Conservation (phyloP, 1,140 invertebrate genomes). For the Leucophenga varia region DNA sequence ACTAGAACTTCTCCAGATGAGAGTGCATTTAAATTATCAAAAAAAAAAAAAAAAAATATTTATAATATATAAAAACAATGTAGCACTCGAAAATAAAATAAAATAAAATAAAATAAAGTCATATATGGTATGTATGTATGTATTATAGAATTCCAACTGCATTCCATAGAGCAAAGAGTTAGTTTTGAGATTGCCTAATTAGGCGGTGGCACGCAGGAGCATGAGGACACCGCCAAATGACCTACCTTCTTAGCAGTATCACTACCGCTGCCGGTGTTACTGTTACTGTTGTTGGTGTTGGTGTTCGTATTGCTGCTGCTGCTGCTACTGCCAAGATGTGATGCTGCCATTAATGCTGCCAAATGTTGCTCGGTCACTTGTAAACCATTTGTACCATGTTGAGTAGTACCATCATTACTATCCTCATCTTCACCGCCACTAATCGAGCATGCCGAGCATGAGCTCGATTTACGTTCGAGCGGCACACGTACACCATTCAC, state of each 20-base stretch:
- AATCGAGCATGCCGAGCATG: slow-evolving; percentile 65
- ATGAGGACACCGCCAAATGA: slow-evolving; percentile 32
- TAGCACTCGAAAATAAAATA: too few relatives aligned
- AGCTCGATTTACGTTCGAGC: slow-evolving; percentile 63
- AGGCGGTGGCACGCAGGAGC: slow-evolving; percentile 12
- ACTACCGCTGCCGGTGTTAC: too few relatives aligned
- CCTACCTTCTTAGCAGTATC: slow-evolving; percentile 11
- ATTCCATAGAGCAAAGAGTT: too few relatives aligned
- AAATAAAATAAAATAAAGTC: too few relatives aligned
- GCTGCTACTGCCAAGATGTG: too few relatives aligned
- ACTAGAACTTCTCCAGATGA: slow-evolving; percentile 20
- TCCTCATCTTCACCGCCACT: slow-evolving; percentile 64
- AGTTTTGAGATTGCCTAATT: too few relatives aligned
- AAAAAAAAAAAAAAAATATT: slow-evolving; percentile 18
- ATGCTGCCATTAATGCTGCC: too few relatives aligned
- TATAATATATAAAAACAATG: too few relatives aligned
- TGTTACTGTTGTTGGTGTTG: slow-evolving; percentile 5
- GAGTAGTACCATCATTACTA: neutral
- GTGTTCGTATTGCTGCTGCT: neutral
- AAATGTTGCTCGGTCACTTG: too few relatives aligned
- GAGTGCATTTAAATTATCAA: slow-evolving; percentile 5
- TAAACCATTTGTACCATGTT: too few relatives aligned
- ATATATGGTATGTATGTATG: too few relatives aligned
- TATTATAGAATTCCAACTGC: too few relatives aligned
- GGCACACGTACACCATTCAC: slow-evolving; percentile 54